Base-by-base conservation (phyloP, 2,888 invertebrate species). In the Macrophya annulata region DNA sequence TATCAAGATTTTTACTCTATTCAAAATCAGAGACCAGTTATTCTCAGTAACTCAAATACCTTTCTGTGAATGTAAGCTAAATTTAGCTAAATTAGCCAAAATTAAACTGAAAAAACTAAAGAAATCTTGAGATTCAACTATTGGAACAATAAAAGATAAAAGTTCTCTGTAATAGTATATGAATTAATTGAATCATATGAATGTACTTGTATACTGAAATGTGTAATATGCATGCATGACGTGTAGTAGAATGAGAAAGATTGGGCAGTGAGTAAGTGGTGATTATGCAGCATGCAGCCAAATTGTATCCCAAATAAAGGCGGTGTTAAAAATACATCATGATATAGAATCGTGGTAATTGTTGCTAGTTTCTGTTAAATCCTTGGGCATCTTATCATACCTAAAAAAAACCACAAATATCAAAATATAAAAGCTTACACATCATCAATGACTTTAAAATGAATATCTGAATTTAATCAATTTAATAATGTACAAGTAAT, bases 271-370 rank as follows among this genome's bases (percentile, higher is more conserved):
- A 76, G 12, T n/a, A 48, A 48, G 43, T 76, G 76, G 76, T 25
- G 65, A 25, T 45, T n/a, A 25, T 82, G 25, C 45, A 65, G 82
- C 65, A 65, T 82, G 82, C 82, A 82, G 62, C 65, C 45, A 82
- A 82, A 65, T 82, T 25, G 25, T 45, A 48, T 43, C 51, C 65
- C 65, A 62, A 40, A 65, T 48, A 82, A 25, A 65, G 17, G 45
- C 17, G 21, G 51, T 31, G 62, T 62, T 43, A 65, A 43, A 43
- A 10, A 40, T 65, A 31, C 17, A 37, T 25, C 4, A 40, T 65
- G 62, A 6, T 72, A 21, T 15, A 72, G 12, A 55, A 31, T 81
- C 43, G 62, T 81, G 45, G 8, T 81, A 45, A 45, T 45, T 65
- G 21, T 15, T 15, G 45, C 45, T 43, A 65, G 31, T 48, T 65